These are phyloP conservation scores for Prionailurus bengalensis DNA, from an alignment of 2,113 vertebrate genomes.

Conservation along the genomic window DNA sequence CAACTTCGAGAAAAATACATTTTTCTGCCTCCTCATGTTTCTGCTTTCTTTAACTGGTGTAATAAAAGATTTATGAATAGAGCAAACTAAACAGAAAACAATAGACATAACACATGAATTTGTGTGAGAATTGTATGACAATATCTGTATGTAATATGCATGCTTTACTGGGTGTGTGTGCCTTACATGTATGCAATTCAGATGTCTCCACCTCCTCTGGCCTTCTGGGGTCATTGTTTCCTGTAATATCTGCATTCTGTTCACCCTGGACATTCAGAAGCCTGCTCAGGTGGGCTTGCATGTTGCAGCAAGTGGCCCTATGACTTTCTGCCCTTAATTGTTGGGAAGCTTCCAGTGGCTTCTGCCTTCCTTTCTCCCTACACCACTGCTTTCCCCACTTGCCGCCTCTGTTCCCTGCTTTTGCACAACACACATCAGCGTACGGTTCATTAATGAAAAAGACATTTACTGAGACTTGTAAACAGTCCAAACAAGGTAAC, in stretches of 20 bases:
- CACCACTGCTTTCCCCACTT: too few species aligned
- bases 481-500: neutral
- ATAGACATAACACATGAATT: neutral
- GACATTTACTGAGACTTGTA: neutral
- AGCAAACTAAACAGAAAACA: neutral
- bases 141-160: neutral
- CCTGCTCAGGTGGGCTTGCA: neutral
- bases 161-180: neutral
- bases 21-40: neutral
- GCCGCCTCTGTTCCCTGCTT: neutral
- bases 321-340: neutral
- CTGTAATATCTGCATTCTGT: neutral
- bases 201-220: neutral
- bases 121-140: neutral
- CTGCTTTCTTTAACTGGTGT: neutral
- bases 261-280: neutral
- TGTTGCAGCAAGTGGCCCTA: neutral
- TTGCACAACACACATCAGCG: neutral
- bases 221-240: neutral
- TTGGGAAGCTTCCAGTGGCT: neutral
- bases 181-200: neutral
- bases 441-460: neutral
- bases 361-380: rapidly evolving
- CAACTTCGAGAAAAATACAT: neutral
- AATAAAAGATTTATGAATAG: neutral